Base-by-base conservation (phyloP, 2,888 invertebrate species). In the Tiliacea aurago region DNA sequence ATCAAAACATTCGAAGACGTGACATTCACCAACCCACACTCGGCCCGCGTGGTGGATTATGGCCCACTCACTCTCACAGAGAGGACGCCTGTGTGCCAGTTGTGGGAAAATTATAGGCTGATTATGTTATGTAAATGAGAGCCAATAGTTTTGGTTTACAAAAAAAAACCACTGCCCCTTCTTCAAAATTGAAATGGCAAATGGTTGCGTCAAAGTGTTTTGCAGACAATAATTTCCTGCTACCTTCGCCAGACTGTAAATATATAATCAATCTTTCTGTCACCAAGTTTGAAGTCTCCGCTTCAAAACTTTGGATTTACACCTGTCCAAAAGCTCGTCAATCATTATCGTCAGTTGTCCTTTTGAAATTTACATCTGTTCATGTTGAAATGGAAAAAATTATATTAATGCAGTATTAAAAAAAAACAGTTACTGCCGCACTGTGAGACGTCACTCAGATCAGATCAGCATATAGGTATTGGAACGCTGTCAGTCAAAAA, bases 271-370 rank as follows among this genome's bases (percentile, higher is more conserved):
- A 76, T 79, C 63, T 59, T 72, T 59, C 28, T 2, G 51, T 58
- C 43, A 33, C 51, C 28, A 18, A 59, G 51, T 76, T 79, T 79
- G 51, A 76, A 63, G 72, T 58, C 28, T 71, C 51, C 15, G 33
- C 58, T 63, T 63, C 79, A 79, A 69, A 83, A 74, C 77, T 83
- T 83, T 51, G 70, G 20, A 53, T 72, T 63, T 51, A 63, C 80
- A 79, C 63, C 58, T 79, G 80, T 79, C 73, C 45, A 13, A 23
- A 11, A 78, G 55, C 41, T 75, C 47, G 59, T 78, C 78, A 41
- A 61, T 75, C 59, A 55, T 53, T 75, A 23, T 11, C 61, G 20
- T 61, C 43, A 51, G 43, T 58, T n/a, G 28, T 51, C 55, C 11
- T 61, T 61, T 43, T 20, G 33, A 33, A 61, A 49, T 41, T 13